These are phyloP conservation scores for Lophotis ruficrista DNA, from an alignment of 2,113 vertebrate genomes.

Conservation along the genomic window DNA sequence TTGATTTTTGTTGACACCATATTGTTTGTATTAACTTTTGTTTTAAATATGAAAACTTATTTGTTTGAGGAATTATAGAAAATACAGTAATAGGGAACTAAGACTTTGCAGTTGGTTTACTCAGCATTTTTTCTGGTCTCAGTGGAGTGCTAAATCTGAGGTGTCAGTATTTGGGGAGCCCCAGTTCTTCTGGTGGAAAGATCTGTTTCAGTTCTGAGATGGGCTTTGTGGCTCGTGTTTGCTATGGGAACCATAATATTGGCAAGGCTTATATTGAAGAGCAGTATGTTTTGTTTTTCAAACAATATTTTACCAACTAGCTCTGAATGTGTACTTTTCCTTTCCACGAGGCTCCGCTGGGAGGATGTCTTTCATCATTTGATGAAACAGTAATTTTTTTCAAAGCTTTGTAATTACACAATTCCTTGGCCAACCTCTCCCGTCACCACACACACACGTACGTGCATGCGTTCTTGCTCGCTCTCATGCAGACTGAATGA, in stretches of 20 bases:
- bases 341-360: background rate
- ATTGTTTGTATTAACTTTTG: background rate
- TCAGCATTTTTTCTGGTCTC: background rate
- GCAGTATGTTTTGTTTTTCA: background rate
- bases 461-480: fast-evolving
- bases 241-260: background rate
- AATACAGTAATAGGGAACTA: background rate
- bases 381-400: background rate
- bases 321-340: background rate
- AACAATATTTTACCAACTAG: background rate
- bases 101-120: background rate
- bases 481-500: background rate
- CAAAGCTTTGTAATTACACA: background rate
- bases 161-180: background rate
- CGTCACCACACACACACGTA: fast-evolving
- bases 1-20: background rate
- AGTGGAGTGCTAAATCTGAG: background rate
- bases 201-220: background rate
- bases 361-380: background rate
- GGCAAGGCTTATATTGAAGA: background rate
- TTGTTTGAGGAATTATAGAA: background rate
- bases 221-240: background rate
- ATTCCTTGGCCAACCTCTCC: background rate
- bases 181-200: background rate
- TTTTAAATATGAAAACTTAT: background rate